phyloP scores from a whole-genome alignment of 2,888 invertebrate species.

The Dendrolimus houi region DNA sequence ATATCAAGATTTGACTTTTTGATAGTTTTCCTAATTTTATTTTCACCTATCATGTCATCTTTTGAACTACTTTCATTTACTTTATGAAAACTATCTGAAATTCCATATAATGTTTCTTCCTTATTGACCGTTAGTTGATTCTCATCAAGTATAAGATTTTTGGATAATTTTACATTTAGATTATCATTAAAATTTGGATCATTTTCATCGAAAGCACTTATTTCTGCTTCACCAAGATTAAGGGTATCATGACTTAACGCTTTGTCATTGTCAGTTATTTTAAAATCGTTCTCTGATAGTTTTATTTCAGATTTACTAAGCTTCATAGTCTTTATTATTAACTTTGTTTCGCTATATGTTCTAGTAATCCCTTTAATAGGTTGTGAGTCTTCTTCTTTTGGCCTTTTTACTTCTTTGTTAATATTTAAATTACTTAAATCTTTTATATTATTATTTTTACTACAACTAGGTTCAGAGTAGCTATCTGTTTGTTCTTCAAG shows the following conservation, averaged over 20 bases:
- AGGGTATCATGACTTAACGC: neutral
- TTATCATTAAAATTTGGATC: too few relatives aligned
- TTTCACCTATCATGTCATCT: too few relatives aligned
- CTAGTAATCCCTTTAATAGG: neutral
- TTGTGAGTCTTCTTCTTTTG: neutral
- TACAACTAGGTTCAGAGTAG: neutral
- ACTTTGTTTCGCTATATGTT: neutral
- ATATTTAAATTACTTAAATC: slow-evolving; percentile 4
- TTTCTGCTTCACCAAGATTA: too few relatives aligned
- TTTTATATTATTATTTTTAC: slow-evolving; percentile 1
- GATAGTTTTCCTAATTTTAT: too few relatives aligned
- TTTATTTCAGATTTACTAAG: neutral
- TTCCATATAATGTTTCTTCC: too few relatives aligned
- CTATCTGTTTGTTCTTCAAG: neutral
- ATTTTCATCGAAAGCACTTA: too few relatives aligned
- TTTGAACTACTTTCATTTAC: too few relatives aligned
- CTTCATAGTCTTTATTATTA: slow-evolving; percentile 3
- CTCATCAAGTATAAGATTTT: too few relatives aligned
- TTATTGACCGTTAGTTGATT: too few relatives aligned
- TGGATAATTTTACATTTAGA: too few relatives aligned
- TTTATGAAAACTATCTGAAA: too few relatives aligned
- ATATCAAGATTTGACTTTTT: too few relatives aligned
- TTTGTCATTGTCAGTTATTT: neutral
- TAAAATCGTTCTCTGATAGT: neutral
- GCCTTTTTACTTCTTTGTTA: neutral